These are phyloP conservation scores for Anolis sagrei DNA, from an alignment of 2,113 vertebrate species.

Conservation along the genomic window DNA sequence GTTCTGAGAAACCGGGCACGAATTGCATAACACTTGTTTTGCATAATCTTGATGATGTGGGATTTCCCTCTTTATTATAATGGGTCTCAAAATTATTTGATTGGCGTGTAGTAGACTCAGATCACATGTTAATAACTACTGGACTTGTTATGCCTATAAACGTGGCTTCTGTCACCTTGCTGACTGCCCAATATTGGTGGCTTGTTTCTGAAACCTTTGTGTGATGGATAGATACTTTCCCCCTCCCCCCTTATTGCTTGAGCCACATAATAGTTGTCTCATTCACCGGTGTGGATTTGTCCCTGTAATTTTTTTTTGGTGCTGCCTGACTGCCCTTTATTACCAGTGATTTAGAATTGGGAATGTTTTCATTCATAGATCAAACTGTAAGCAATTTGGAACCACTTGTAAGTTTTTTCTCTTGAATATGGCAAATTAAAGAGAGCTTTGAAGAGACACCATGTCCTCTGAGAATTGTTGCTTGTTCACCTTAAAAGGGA, in stretches of 20 bases:
- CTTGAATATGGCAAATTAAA: not conserved
- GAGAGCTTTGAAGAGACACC: not conserved
- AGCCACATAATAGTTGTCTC: conserved; percentile 39
- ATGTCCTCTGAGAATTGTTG: not conserved
- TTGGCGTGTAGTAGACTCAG: conserved; percentile 32
- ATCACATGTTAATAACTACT: conserved; percentile 36
- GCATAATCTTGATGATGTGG: conserved; percentile 10
- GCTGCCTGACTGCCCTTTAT: not conserved
- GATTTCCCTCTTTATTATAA: conserved; percentile 2
- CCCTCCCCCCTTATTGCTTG: conserved; percentile 1
- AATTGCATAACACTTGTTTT: conserved; percentile 29
- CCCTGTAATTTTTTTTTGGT: not conserved
- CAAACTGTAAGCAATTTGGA: not conserved
- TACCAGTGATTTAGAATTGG: conserved; percentile 1
- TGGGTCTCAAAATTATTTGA: conserved; percentile 28
- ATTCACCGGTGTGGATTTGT: conserved; percentile 42
- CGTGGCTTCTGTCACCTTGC: conserved; percentile 16
- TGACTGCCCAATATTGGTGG: conserved; percentile 17
- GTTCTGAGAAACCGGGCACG: not conserved
- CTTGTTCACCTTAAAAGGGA: not conserved
- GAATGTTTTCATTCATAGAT: not conserved
- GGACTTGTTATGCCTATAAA: conserved; percentile 12
- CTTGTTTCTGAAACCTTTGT: conserved; percentile 51
- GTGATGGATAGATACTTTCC: conserved; percentile 36
- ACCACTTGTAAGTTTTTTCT: not conserved